Percentiles rank a stretch among this genome's conserved stretches.
phyloP scores from a whole-genome alignment of 2,888 invertebrate genomes.

The Chrysina gloriosa region DNA sequence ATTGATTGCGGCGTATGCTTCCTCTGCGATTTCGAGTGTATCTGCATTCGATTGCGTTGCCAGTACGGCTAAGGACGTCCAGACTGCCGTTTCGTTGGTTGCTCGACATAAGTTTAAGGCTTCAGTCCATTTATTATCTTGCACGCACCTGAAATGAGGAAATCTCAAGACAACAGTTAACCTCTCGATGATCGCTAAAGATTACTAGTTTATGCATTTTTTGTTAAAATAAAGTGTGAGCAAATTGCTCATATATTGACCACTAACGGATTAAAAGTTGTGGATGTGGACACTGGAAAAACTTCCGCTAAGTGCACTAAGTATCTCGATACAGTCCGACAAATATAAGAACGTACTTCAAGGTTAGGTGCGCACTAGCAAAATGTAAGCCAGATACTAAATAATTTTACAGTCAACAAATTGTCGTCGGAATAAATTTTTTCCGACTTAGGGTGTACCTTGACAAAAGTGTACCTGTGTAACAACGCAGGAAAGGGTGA shows the following conservation, averaged over 20 bases:
- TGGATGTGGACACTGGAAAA: too few species aligned
- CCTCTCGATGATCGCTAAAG: too few species aligned
- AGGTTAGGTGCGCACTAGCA: too few species aligned
- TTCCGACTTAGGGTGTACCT: not conserved
- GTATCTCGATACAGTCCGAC: too few species aligned
- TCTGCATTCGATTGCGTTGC: slow-evolving; percentile 81
- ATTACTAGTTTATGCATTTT: too few species aligned
- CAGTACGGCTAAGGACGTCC: slow-evolving; percentile 95
- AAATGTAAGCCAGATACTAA: too few species aligned
- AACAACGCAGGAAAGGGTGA: slow-evolving; percentile 77
- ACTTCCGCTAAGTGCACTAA: not conserved
- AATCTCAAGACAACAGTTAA: slow-evolving; percentile 66
- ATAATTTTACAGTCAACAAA: too few species aligned
- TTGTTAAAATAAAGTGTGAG: too few species aligned
- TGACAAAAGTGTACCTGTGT: slow-evolving; percentile 58
- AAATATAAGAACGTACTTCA: too few species aligned
- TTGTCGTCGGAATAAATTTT: not conserved
- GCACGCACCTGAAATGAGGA: slow-evolving; percentile 68
- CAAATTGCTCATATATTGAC: too few species aligned
- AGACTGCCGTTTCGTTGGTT: slow-evolving; percentile 75
- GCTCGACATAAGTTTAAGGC: slow-evolving; percentile 61
- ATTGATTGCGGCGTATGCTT: slow-evolving; percentile 92
- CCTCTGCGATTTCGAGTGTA: slow-evolving; percentile 90
- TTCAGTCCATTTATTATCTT: slow-evolving; percentile 78
- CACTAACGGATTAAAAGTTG: too few species aligned